A percentile compares a stretch with the other conserved stretches of the same genome.
Evolutionary conservation across 2,888 invertebrate genomes (phyloP).

Genomic region (Ichneumoninae sp.): DNA sequence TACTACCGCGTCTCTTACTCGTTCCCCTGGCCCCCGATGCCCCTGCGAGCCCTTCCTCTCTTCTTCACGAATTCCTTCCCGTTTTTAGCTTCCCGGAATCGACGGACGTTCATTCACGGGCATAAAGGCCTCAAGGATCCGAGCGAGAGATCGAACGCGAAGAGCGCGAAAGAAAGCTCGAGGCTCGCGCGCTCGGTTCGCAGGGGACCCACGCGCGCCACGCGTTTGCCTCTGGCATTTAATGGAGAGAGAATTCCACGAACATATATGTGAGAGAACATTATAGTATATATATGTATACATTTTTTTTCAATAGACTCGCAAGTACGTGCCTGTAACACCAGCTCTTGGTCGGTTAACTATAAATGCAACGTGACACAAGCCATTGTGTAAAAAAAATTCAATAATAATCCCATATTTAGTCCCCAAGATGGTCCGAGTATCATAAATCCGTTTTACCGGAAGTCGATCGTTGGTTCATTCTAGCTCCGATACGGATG

Average conservation of each 20-base stretch:
- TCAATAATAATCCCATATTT: slow-evolving; percentile 1
- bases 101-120: slow-evolving; percentile 72
- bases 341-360: slow-evolving; percentile 61
- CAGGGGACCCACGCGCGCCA: slow-evolving; percentile 59
- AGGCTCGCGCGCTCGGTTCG: slow-evolving; percentile 44
- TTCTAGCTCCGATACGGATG: neutral
- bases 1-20: slow-evolving; percentile 38
- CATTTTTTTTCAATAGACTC: slow-evolving; percentile 60
- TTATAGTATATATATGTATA: neutral
- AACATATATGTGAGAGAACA: slow-evolving; percentile 58
- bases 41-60: slow-evolving; percentile 60
- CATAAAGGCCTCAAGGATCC: slow-evolving; percentile 41
- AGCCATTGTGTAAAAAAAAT: slow-evolving; percentile 2
- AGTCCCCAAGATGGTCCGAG: neutral
- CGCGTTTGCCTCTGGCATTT: slow-evolving; percentile 73
- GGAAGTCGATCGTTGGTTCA: neutral
- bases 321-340: slow-evolving; percentile 63
- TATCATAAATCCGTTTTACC: neutral
- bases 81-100: slow-evolving; percentile 81
- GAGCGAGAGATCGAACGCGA: slow-evolving; percentile 43
- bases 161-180: slow-evolving; percentile 60
- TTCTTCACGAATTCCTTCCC: slow-evolving; percentile 77
- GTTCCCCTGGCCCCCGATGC: slow-evolving; percentile 7
- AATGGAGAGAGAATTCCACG: slow-evolving; percentile 73
- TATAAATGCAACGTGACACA: slow-evolving; percentile 60